Evolutionary conservation across 2,888 invertebrate species (phyloP), one percentile per base, ranked within the genome.

Genomic region (Hypomecis punctinalis): DNA sequence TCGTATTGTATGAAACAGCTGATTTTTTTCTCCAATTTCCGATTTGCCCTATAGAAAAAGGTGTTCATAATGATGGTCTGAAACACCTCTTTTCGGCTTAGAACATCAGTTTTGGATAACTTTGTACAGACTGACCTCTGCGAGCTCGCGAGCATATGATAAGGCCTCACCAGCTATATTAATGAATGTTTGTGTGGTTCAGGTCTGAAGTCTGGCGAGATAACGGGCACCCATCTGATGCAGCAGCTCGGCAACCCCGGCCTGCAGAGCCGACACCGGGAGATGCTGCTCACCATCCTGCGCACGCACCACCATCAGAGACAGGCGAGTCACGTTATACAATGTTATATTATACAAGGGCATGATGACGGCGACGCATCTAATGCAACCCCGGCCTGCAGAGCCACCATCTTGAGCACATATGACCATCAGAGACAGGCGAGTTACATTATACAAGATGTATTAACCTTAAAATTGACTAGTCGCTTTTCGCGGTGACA

Each of bases 121-220:
- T n/a, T n/a, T n/a, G n/a, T n/a, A n/a, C n/a, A 23, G 23, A 3
- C 23, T 3, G 23, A 23, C 3, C 23, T 23, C 23, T 23, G 1
- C 23, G 23, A 23, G 23, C 23, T 23, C 3, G 1, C 23, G 23
- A 23, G 23, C 23, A 2, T 23, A 23, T 3, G 3, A 23, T 23
- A 23, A 23, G 23, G 23, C 23, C 1, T 23, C 23, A 23, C 23
- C 23, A 23, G 23, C 23, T 23, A 23, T 23, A 23, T 3, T 23
- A 23, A 23, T 23, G 23, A 23, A 23, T 23, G 40, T 36, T 37
- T 36, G 36, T 11, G 5, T 51, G 37, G 10, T 23, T 3, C 40
- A 96, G 96, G 96, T 72, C 88, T 97, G 78, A 95, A 95, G 77
- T 95, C 95, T 33, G 97, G 97, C 63, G 97, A 97, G 86, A 95